These are phyloP conservation scores for Drosophila limbata DNA, from an alignment of 2,888 invertebrate species.

Conservation along the genomic window DNA sequence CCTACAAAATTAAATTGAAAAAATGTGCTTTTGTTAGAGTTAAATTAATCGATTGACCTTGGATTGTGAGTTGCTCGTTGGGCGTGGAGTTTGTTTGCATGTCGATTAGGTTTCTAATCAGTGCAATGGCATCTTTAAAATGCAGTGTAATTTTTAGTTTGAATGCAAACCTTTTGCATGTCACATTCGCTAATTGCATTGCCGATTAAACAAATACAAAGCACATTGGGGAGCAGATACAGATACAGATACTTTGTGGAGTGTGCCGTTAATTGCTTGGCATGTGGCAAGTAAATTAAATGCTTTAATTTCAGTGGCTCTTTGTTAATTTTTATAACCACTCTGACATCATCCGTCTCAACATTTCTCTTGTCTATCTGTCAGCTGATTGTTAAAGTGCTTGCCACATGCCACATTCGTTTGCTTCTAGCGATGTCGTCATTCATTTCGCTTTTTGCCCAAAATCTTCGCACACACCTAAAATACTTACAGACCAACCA, in stretches of 20 bases:
- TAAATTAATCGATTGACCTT: conserved; percentile 40
- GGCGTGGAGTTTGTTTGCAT: conserved; percentile 21
- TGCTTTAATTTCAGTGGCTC: conserved; percentile 27
- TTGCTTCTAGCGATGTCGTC: conserved; percentile 20
- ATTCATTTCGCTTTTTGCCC: not conserved
- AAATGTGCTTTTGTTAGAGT: not conserved
- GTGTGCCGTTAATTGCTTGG: conserved; percentile 40
- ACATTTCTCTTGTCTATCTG: not conserved
- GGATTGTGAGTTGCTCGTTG: not conserved
- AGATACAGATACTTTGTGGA: not conserved
- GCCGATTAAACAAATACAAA: not conserved
- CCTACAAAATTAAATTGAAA: not conserved
- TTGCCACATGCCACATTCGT: conserved; percentile 1
- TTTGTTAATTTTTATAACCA: not conserved
- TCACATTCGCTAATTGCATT: conserved; percentile 13
- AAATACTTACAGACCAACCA: not conserved
- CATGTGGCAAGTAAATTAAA: conserved; percentile 47
- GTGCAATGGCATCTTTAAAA: conserved; percentile 27
- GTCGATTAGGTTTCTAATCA: conserved; percentile 27
- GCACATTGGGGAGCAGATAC: not conserved
- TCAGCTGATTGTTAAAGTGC: conserved; percentile 12
- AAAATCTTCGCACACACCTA: not conserved
- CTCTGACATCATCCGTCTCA: conserved; percentile 33
- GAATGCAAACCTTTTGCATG: conserved; percentile 9
- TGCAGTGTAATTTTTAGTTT: not conserved